Conservation (phyloP, 2,888 invertebrate genomes). For the Malthinus seriepunctatus region DNA sequence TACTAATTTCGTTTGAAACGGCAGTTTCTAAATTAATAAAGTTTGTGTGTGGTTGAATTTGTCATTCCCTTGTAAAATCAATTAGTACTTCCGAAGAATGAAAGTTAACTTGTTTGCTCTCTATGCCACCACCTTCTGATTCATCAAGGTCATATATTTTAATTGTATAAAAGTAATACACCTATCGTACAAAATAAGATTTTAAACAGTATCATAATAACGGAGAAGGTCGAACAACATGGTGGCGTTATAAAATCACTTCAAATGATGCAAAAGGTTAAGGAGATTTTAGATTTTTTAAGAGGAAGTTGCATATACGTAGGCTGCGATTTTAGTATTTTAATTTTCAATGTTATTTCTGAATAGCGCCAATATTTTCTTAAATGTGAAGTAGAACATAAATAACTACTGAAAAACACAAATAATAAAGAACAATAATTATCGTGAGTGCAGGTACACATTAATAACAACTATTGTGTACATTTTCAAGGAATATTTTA, state of each 20-base stretch:
- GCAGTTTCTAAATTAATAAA: slow-evolving; percentile 1
- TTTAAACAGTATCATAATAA: slow-evolving; percentile 7
- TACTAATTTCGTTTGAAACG: too few relatives aligned
- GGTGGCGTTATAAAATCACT: slow-evolving; percentile 1
- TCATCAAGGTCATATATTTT: background rate
- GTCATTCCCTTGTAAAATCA: slow-evolving; percentile 7
- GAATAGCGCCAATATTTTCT: too few relatives aligned
- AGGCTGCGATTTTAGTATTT: background rate
- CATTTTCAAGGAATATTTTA: slow-evolving; percentile 18
- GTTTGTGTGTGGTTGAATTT: background rate
- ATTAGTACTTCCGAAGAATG: background rate
- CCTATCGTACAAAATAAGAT: background rate
- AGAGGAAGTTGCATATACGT: background rate
- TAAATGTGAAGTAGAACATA: background rate
- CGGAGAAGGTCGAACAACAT: background rate
- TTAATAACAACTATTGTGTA: slow-evolving; percentile 1
- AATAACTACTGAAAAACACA: background rate
- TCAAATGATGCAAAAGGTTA: slow-evolving; percentile 6
- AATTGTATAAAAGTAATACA: background rate
- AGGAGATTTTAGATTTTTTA: slow-evolving; percentile 7
- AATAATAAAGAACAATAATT: slow-evolving; percentile 2
- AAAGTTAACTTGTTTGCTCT: slow-evolving; percentile 1
- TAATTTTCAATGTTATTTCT: too few relatives aligned
- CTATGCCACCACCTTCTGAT: too few relatives aligned
- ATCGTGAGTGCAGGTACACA: background rate